Evolutionary conservation across 1,140 invertebrate species (phyloP).

Genomic region (Drosophila nigromelanica): DNA sequence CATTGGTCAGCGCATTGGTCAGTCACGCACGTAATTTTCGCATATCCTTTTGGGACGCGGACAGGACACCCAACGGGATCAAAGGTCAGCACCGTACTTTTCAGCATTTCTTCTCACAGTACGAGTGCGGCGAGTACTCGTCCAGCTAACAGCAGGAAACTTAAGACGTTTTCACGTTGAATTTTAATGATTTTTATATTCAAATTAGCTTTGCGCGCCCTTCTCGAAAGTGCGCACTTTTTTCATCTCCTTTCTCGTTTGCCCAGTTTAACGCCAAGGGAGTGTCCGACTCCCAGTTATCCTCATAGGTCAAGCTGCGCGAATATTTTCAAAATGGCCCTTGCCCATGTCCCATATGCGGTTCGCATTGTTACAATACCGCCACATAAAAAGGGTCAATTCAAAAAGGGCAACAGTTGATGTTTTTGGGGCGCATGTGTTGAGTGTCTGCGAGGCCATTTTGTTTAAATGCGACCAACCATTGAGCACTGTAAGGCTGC

Average conservation of each 20-base stretch:
- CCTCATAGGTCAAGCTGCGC: constrained; percentile 59
- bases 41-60: constrained; percentile 51
- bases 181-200: constrained; percentile 83
- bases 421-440: constrained; percentile 58
- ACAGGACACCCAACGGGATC: constrained; percentile 70
- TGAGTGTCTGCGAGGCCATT: constrained; percentile 55
- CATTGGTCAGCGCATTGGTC: constrained; percentile 80
- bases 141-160: constrained; percentile 59
- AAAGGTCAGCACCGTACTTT: constrained; percentile 82
- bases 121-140: constrained; percentile 11
- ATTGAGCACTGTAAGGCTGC: constrained; percentile 2
- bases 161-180: constrained; percentile 78
- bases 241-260: constrained; percentile 46
- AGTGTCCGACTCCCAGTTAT: constrained; percentile 57
- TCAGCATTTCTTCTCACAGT: constrained; percentile 78
- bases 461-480: constrained; percentile 44
- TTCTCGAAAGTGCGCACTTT: constrained; percentile 27
- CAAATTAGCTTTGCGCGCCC: constrained; percentile 66
- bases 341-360: constrained; percentile 27
- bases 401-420: constrained; percentile 56
- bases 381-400: constrained; percentile 54
- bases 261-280: constrained; percentile 47
- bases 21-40: constrained; percentile 74
- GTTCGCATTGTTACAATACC: constrained; percentile 27
- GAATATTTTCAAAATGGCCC: constrained; percentile 66